Evolutionary conservation across 2,797 vertebrate genomes (phyloP), one percentile per base, ranked within the genome.

Genomic region (Hapalemur alaotrensis): DNA sequence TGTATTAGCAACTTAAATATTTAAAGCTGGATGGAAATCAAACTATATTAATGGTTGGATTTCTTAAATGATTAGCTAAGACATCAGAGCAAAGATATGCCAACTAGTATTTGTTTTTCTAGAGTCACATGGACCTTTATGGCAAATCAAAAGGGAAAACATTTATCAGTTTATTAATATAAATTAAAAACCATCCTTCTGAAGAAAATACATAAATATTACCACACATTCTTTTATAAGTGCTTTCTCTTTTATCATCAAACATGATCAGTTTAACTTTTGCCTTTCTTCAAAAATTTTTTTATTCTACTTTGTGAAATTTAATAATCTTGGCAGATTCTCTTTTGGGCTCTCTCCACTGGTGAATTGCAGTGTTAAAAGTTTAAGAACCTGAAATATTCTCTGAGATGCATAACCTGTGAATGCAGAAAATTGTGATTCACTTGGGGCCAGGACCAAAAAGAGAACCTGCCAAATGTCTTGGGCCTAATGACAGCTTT

Each of bases 251-350:
- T 25, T 89, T 61, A 20, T 90, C 57, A 59, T 75, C 10, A 78
- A 82, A 93, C 22, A 38, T 75, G 22, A 88, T 82, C 11, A 79
- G 9, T 93, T 80, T 92, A 88, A 85, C 35, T 92, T 89, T 87
- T 78, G 7, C 2, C 6, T 41, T 88, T 87, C 72, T 25, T 73
- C 50, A 32, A 22, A 61, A 57, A 23, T 7, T 48, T 86, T 88
- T 81, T 79, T 25, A 50, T 78, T 57, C 12, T 67, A 38, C 7
- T 65, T 87, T 73, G n/a, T 89, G 43, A 86, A 54, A 82, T 23
- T 65, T 11, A 76, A 14, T 83, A 82, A 38, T 73, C 85, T n/a
- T 67, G 5, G 18, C 4, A 89, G 35, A 22, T 92, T 76, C 22
- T 73, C 65, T 78, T 48, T 12, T 59, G 46, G 63, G 52, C 17